Evolutionary conservation across 2,888 invertebrate genomes (phyloP), one percentile per base, ranked within the genome.

Genomic region (Polydrusus tereticollis): DNA sequence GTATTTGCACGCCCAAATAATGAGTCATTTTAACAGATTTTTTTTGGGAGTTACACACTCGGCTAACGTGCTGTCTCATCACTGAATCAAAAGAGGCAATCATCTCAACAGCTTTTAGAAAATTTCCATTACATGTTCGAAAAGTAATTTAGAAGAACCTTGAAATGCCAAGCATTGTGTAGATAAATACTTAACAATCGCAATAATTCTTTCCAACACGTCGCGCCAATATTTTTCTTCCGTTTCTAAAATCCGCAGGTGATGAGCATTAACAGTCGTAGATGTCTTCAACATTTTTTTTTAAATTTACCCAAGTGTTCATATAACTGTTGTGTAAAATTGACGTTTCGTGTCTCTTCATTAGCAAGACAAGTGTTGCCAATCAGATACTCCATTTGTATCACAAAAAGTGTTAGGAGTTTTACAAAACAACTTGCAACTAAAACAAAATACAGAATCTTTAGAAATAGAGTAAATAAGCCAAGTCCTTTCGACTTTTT

Each of bases 301-400:
- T 68, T 36, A 52, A 57, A 69, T 63, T 41, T 33, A 50, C 45
- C 57, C 60, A 71, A 18, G 59, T 29, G 52, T 70, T 73, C 29
- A 66, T 41, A 41, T 50, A 50, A 45, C 14, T 14, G 58, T 58
- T 65, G 41, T 70, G 55, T n/a, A 16, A 10, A 36, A 36, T 38
- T 18, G n/a, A 63, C 58, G 57, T 68, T 69, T 72, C 64, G 64
- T 72, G 72, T 52, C 64, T 50, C 58, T 57, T 59, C 21, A 72
- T 29, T 8, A 21, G 23, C 43, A 38, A 50, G 72, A 64, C 33
- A 69, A 64, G 47, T 72, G 63, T 21, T 38, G 43, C 64, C 64
- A 69, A 64, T 72, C 72, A 59, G 41, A 59, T 41, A 50, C 20
- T 26, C 26, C 26, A 26, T 26, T n/a, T n/a, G n/a, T n/a, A n/a